Percentiles rank a stretch among this genome's conserved stretches.
Evolutionary conservation across 2,797 vertebrate genomes (phyloP).

Genomic region (Phrynocephalus guinanensis): DNA sequence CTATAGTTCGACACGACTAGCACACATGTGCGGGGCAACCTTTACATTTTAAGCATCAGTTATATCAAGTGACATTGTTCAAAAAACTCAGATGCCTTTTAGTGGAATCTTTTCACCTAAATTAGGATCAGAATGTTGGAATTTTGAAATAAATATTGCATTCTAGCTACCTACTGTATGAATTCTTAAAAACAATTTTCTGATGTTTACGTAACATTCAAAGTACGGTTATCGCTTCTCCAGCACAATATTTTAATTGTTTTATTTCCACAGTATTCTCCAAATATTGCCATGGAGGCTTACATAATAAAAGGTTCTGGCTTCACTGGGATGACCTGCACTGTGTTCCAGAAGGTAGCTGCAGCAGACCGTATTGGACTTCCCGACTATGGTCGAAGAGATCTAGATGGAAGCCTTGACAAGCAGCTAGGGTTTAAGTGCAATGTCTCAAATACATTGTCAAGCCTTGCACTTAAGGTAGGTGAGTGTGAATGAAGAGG

Average conservation of each 20-base stretch:
- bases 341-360: constrained; percentile 90
- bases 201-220: constrained; percentile 18
- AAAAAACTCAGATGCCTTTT: background rate
- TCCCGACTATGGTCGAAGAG: constrained; percentile 81
- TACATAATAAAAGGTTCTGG: constrained; percentile 87
- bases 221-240: background rate
- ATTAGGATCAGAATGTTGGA: background rate
- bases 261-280: constrained; percentile 85
- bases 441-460: constrained; percentile 91
- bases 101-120: background rate
- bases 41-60: background rate
- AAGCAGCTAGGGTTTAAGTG: constrained; percentile 96
- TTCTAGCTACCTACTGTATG: constrained; percentile 16
- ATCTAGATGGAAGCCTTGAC: constrained; percentile 84
- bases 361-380: constrained; percentile 82
- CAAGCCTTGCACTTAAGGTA: constrained; percentile 93
- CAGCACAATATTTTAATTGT: background rate
- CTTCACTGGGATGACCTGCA: constrained; percentile 96
- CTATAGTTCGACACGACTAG: no score
- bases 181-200: constrained; percentile 29
- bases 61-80: constrained; percentile 36
- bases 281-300: constrained; percentile 94
- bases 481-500: constrained; percentile 37
- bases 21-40: no score
- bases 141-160: constrained; percentile 19